Conservation (phyloP, 2,113 vertebrate genomes). For the Lycocorax pyrrhopterus region DNA sequence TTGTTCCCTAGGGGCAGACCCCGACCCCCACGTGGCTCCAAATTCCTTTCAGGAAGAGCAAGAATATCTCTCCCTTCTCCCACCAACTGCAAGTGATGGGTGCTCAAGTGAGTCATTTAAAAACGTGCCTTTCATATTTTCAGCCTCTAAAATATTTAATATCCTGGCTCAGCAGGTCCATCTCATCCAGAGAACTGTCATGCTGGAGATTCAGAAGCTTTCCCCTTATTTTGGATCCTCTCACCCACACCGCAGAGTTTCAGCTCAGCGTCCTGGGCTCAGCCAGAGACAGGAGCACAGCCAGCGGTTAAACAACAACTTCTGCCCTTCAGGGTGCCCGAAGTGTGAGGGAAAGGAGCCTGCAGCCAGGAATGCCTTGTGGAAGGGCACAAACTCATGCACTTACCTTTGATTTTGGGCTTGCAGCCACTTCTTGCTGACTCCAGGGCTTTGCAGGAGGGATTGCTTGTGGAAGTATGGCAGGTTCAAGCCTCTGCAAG, state of each 20-base stretch:
- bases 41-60: rapidly evolving
- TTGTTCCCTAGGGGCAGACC: neutral
- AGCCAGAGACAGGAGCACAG: neutral
- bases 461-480: neutral
- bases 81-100: rapidly evolving
- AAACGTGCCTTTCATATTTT: neutral
- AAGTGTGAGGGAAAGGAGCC: neutral
- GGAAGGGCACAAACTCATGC: neutral
- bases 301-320: neutral
- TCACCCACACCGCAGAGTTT: rapidly evolving
- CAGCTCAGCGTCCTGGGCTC: neutral
- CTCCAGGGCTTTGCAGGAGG: constrained; percentile 1
- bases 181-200: neutral
- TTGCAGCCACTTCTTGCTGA: neutral
- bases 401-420: constrained; percentile 54
- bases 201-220: neutral
- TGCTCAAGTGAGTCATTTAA: neutral
- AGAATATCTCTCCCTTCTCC: neutral
- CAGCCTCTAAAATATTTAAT: neutral
- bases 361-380: neutral
- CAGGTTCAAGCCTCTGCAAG: constrained; percentile 73
- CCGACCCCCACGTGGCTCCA: neutral
- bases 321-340: rapidly evolving
- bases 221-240: neutral
- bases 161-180: neutral